These are phyloP conservation scores for Pogonophryne albipinna DNA, from an alignment of 2,797 vertebrate species.

Conservation along the genomic window DNA sequence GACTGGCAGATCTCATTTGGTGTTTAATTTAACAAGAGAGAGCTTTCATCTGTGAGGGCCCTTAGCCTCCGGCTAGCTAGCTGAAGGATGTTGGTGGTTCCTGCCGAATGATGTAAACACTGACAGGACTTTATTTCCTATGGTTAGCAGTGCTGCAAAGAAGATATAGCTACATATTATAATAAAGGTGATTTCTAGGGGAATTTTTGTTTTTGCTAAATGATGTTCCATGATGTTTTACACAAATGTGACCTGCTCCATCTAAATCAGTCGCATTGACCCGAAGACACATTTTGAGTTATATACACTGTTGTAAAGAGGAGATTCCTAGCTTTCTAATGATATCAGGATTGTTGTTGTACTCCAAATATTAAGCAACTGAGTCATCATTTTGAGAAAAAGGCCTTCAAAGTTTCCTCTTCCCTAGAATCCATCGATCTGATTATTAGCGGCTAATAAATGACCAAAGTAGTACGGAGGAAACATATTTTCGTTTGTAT, in stretches of 20 bases:
- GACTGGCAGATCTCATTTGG: slow-evolving; percentile 81
- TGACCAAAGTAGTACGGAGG: too few relatives aligned
- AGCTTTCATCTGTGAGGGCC: slow-evolving; percentile 63
- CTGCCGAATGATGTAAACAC: slow-evolving; percentile 35
- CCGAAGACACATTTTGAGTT: too few relatives aligned
- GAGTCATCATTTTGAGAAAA: too few relatives aligned
- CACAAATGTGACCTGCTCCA: background rate
- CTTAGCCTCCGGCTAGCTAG: slow-evolving; percentile 56
- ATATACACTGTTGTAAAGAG: too few relatives aligned
- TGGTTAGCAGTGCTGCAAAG: background rate
- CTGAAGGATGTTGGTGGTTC: slow-evolving; percentile 41
- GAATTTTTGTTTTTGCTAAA: background rate
- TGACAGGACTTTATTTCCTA: slow-evolving; percentile 17
- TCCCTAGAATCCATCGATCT: too few relatives aligned
- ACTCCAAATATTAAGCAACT: too few relatives aligned
- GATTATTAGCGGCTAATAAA: too few relatives aligned
- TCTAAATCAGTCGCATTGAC: too few relatives aligned
- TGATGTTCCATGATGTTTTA: background rate
- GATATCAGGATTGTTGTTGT: too few relatives aligned
- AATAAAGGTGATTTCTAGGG: background rate
- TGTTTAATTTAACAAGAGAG: slow-evolving; percentile 77
- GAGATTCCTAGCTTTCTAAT: too few relatives aligned
- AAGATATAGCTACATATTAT: background rate
- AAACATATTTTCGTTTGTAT: too few relatives aligned
- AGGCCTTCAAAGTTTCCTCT: too few relatives aligned